Percentiles rank a stretch among this genome's conserved stretches.
These are phyloP conservation scores for Julus scanicus DNA, from an alignment of 2,888 invertebrate genomes.

Conservation along the genomic window DNA sequence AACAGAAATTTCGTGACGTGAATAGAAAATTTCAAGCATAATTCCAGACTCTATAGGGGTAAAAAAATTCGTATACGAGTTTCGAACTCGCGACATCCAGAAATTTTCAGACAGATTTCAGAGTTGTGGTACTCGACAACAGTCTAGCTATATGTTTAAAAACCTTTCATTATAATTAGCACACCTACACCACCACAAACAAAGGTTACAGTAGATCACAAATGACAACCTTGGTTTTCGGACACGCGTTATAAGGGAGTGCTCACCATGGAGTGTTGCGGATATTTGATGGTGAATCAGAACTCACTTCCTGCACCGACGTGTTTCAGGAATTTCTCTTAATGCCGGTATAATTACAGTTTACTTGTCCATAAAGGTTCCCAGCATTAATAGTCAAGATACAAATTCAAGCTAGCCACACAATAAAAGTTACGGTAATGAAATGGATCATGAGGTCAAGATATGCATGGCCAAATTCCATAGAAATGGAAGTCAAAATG, in stretches of 20 bases:
- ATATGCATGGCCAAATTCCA: neutral
- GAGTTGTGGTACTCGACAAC: too few relatives aligned
- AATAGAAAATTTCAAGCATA: too few relatives aligned
- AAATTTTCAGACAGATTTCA: too few relatives aligned
- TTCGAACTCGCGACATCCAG: too few relatives aligned
- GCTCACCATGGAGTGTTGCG: neutral
- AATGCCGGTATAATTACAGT: neutral
- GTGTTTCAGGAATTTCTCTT: neutral
- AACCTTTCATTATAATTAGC: too few relatives aligned
- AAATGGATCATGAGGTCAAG: neutral
- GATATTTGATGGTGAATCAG: neutral
- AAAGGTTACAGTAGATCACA: too few relatives aligned
- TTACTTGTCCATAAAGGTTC: neutral
- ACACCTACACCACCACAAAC: too few relatives aligned
- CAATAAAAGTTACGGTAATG: neutral
- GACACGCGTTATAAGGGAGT: neutral
- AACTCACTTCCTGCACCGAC: slow-evolving; percentile 2
- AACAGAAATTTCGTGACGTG: too few relatives aligned
- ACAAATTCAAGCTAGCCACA: neutral
- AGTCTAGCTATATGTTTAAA: too few relatives aligned
- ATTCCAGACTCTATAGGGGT: too few relatives aligned
- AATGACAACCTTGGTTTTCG: too few relatives aligned
- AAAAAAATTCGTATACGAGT: too few relatives aligned
- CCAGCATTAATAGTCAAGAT: neutral
- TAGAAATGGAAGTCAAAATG: neutral